Percentiles rank a stretch among this genome's conserved stretches.
Conservation (phyloP, 2,797 vertebrate species). For the Aratinga solstitialis region DNA sequence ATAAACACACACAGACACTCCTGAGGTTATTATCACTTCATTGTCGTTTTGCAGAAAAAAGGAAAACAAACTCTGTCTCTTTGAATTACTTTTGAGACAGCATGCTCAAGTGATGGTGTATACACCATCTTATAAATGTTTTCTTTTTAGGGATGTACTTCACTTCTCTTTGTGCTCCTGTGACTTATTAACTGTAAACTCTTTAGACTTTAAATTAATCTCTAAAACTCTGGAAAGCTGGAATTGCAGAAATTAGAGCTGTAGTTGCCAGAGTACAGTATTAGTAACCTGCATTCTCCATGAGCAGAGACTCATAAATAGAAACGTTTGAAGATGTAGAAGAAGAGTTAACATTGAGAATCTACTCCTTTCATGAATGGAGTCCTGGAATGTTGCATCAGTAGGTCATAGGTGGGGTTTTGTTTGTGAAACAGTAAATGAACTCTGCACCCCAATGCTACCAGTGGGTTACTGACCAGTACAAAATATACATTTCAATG, state of each 20-base stretch:
- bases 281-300: neutral
- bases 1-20: conserved; percentile 65
- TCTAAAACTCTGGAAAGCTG: neutral
- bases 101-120: conserved; percentile 36
- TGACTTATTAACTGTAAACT: conserved; percentile 35
- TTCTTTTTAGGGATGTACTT: conserved; percentile 4
- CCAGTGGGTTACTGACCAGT: neutral
- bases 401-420: neutral
- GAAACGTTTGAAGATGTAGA: neutral
- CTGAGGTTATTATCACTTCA: conserved; percentile 70
- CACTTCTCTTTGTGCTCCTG: neutral
- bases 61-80: conserved; percentile 58
- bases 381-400: neutral
- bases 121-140: conserved; percentile 43
- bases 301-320: neutral
- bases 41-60: conserved; percentile 68
- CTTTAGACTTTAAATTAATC: neutral
- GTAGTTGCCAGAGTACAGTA: neutral
- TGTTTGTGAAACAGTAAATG: neutral
- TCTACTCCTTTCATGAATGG: neutral
- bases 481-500: neutral
- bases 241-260: neutral
- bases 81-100: conserved; percentile 37
- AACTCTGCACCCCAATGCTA: neutral
- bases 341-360: neutral